Base-by-base conservation (phyloP, 2,113 vertebrate genomes). In the Anser cygnoides region DNA sequence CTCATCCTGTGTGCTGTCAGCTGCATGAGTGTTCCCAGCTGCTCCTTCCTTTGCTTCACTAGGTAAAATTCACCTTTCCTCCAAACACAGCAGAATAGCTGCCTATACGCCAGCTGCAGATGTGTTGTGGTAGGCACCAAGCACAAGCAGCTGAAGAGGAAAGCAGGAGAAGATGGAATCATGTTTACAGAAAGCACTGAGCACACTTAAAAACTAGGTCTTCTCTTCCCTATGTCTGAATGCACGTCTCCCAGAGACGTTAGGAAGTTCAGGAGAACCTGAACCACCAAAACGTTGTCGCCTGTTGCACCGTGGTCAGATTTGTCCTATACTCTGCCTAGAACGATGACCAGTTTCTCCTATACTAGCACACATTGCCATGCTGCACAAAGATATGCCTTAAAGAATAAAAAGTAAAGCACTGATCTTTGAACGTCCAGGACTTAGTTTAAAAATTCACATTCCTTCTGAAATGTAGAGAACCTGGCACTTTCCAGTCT, bases 1-100 rank as follows among this genome's bases (percentile, higher is more conserved):
- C 26, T 37, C 80, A 41, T 12, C 39, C 84, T 8, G 33, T 0
- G 0, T 0, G 0, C 62, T 44, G 14, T 31, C 17, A 35, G 80
- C 73, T 50, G 20, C 10, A 13, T 10, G 14, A 19, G n/a, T 8
- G 55, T 43, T 91, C 65, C 82, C 87, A 46, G 77, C 71, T 9
- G 11, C 41, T 57, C 65, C 44, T 71, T 66, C 28, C 46, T 28
- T 58, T 39, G n/a, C 66, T 63, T 75, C 5, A 1, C 81, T 33
- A n/a, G 73, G 21, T 72, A 84, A 86, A 89, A 57, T 7, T n/a
- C 87, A 78, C 59, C 37, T 78, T 84, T 70, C 52, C 57, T 68
- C 39, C 81, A 74, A 81, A 87, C 79, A 20, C 22, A 62, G 57
- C 46, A 67, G 37, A 58, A 33, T 23, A 62, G 22, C 33, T 58